A percentile compares a stretch with the other conserved stretches of the same genome.
phyloP scores from a whole-genome alignment of 64 coral and sea anemone species.

The Acropora yongei region DNA sequence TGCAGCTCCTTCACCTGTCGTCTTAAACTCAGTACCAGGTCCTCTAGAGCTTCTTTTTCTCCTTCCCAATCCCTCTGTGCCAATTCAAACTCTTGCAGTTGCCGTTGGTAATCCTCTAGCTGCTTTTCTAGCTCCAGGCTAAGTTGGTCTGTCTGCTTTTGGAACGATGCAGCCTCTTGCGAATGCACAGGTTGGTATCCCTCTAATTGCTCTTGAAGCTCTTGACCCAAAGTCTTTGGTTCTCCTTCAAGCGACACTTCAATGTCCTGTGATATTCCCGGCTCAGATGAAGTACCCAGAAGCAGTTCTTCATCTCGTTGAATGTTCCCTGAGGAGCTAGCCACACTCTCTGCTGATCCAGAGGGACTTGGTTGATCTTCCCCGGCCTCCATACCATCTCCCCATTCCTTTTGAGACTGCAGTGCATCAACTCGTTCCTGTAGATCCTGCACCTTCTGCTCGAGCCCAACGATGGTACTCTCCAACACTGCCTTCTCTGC shows the following conservation, averaged over 20 bases:
- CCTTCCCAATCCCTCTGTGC: constrained; percentile 73
- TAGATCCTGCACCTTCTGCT: constrained; percentile 91
- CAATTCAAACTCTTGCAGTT: constrained; percentile 72
- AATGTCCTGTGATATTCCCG: neutral
- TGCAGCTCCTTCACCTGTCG: constrained; percentile 67
- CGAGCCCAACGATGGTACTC: constrained; percentile 89
- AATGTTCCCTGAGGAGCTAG: neutral
- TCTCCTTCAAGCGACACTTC: neutral
- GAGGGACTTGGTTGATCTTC: constrained; percentile 25
- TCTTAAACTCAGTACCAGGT: constrained; percentile 71
- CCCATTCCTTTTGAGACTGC: constrained; percentile 21
- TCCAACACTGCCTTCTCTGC: constrained; percentile 96
- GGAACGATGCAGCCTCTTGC: neutral
- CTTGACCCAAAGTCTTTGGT: neutral
- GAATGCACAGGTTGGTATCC: constrained; percentile 56
- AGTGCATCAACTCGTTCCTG: constrained; percentile 43
- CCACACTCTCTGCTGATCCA: constrained; percentile 23
- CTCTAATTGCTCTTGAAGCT: constrained; percentile 55
- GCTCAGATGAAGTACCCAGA: neutral
- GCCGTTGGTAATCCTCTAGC: constrained; percentile 71
- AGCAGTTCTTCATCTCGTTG: neutral
- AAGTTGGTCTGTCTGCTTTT: neutral
- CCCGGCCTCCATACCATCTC: constrained; percentile 21
- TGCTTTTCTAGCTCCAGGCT: constrained; percentile 42
- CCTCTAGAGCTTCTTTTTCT: constrained; percentile 87